Evolutionary conservation across 2,888 invertebrate species (phyloP), one percentile per base, ranked within the genome.

Genomic region (Dicroscelio sp.): DNA sequence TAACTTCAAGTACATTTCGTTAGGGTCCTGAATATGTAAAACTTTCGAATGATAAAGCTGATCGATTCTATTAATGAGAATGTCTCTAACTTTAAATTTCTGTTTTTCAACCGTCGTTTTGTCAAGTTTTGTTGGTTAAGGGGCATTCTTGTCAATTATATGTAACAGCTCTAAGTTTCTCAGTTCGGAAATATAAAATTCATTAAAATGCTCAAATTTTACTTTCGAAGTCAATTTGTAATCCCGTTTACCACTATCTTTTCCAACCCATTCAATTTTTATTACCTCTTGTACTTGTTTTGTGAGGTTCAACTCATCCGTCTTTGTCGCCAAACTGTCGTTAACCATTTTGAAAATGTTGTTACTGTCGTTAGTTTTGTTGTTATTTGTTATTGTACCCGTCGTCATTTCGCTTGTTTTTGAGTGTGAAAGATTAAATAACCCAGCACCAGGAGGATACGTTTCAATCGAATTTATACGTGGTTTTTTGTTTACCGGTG

Each of bases 191-290:
- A 80, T 79, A 1, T 89, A 78, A 65, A 84, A 86, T 33, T 93
- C 90, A 55, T 65, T 76, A 55, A 93, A 93, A 63, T 89, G 83
- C 76, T 93, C 91, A 78, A 89, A 92, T 86, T 89, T 92, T 10
- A 43, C 75, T 43, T 85, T 63, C 12, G n/a, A 4, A 1, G 73
- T 86, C 63, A 90, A 63, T 35, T 88, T 89, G 33, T 92, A 93
- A 63, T 90, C 85, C 14, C 88, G 38, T 90, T 86, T 92, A 1
- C 31, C 20, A 35, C 14, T 52, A 17, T 80, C 80, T 80, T 80
- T 78, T 43, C 27, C 60, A 12, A 65, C 25, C 12, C 38, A 38
- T 30, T 78, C 48, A 17, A 63, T 76, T 58, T 76, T 76, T 10
- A 76, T 58, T 8, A 58, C 58, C 3, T 76, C 76, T 31, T 63